A percentile compares a stretch with the other conserved stretches of the same genome.
phyloP scores from a whole-genome alignment of 30 jellyfish, hydroid and myxozoan genomes.

The Cassiopea andromeda region DNA sequence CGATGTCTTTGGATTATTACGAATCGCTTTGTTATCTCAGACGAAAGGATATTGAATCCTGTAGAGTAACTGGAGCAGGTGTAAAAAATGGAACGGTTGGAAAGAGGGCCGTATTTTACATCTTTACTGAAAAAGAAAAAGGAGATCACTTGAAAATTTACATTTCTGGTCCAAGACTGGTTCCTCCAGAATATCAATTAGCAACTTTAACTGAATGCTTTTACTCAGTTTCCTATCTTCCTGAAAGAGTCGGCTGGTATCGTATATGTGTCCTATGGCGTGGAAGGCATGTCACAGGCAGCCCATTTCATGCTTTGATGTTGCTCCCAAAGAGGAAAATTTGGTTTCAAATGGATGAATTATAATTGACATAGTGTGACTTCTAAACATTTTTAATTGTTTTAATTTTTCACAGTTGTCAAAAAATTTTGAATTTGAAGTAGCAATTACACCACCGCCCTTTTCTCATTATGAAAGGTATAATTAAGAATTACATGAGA shows the following conservation, averaged over 20 bases:
- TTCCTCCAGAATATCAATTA: conserved; percentile 54
- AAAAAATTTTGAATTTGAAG: no score
- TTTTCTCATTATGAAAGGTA: no score
- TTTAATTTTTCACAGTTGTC: background rate
- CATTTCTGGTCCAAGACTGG: conserved; percentile 59
- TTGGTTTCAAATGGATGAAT: conserved; percentile 47
- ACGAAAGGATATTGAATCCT: conserved; percentile 58
- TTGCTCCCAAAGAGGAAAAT: conserved; percentile 71
- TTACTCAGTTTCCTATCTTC: conserved; percentile 71
- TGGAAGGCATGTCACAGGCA: conserved; percentile 73
- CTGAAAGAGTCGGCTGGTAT: conserved; percentile 84
- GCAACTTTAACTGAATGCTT: conserved; percentile 55
- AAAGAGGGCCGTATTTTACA: conserved; percentile 43
- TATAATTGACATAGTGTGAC: background rate
- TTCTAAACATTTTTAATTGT: background rate
- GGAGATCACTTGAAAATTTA: conserved; percentile 27
- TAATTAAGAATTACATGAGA: no score
- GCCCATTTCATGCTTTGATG: conserved; percentile 77
- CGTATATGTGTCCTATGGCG: conserved; percentile 70
- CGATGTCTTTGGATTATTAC: conserved; percentile 44
- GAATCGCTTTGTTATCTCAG: conserved; percentile 44
- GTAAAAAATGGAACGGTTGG: conserved; percentile 65
- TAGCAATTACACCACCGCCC: no score
- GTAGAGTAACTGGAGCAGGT: conserved; percentile 72
- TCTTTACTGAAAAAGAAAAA: conserved; percentile 67